Percentiles rank a stretch among this genome's conserved stretches.
These are phyloP conservation scores for Chrysocyon brachyurus DNA, from an alignment of 2,797 vertebrate species.

Conservation along the genomic window DNA sequence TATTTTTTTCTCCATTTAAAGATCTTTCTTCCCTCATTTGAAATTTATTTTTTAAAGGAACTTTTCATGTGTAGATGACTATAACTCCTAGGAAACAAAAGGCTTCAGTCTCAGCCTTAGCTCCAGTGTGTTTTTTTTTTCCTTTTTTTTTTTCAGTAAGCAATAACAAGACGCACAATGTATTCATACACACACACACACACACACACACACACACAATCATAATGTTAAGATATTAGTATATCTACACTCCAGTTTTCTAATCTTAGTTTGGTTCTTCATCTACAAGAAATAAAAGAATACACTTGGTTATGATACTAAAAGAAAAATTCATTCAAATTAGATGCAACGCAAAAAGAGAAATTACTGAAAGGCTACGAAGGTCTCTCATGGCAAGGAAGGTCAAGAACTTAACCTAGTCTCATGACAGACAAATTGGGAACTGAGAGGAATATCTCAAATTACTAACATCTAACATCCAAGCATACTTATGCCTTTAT, in stretches of 20 bases:
- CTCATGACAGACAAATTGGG: neutral
- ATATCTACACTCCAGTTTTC: neutral
- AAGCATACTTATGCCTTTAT: neutral
- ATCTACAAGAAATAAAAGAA: constrained; percentile 2
- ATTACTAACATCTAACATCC: neutral
- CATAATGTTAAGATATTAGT: neutral
- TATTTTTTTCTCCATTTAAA: constrained; percentile 63
- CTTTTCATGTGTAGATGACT: constrained; percentile 23
- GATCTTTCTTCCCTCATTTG: neutral
- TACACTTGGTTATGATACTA: neutral
- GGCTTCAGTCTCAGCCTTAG: neutral
- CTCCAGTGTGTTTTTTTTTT: neutral
- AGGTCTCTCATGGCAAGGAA: neutral
- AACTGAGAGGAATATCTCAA: neutral
- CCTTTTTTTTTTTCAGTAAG: neutral
- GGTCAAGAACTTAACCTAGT: neutral
- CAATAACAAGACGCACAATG: neutral
- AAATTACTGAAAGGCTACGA: neutral
- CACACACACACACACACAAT: too few species aligned
- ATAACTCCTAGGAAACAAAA: neutral
- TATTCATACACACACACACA: too few species aligned
- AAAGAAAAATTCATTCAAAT: constrained; percentile 35
- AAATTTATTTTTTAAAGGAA: constrained; percentile 49
- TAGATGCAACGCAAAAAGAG: neutral
- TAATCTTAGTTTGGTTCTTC: neutral